These are phyloP conservation scores for Henricia sp. DNA, from an alignment of 53 echinoderm and acorn worm genomes.

Conservation along the genomic window DNA sequence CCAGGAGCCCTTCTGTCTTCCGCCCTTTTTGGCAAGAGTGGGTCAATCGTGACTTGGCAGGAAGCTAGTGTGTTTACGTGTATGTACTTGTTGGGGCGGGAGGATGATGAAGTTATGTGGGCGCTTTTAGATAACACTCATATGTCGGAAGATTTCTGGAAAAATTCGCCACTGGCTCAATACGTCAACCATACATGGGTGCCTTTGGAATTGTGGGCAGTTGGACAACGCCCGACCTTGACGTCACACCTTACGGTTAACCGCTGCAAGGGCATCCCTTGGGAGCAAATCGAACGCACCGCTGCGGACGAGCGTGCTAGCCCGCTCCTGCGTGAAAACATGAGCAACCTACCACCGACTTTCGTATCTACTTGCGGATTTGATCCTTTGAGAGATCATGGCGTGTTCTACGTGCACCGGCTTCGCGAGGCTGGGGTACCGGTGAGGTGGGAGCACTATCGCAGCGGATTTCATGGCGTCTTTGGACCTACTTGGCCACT, in stretches of 20 bases:
- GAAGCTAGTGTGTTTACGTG: conserved; percentile 53
- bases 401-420: conserved; percentile 58
- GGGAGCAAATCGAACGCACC: conserved; percentile 52
- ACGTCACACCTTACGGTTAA: too few species aligned
- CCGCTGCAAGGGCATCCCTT: too few species aligned
- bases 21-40: conserved; percentile 33
- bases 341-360: conserved; percentile 76
- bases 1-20: conserved; percentile 37
- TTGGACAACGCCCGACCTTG: too few species aligned
- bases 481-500: conserved; percentile 53
- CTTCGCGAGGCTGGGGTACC: conserved; percentile 51
- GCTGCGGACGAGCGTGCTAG: conserved; percentile 73
- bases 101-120: conserved; percentile 20
- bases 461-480: conserved; percentile 66
- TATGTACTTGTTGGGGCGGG: conserved; percentile 41
- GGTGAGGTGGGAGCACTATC: conserved; percentile 67
- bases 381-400: conserved; percentile 74
- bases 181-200: conserved; percentile 62
- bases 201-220: too few species aligned
- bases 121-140: conserved; percentile 45
- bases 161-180: conserved; percentile 37
- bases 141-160: conserved; percentile 41
- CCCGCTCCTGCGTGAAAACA: conserved; percentile 68
- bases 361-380: conserved; percentile 73
- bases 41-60: conserved; percentile 49